Conservation (phyloP, 1,140 invertebrate genomes). For the Drosophila littoralis region DNA sequence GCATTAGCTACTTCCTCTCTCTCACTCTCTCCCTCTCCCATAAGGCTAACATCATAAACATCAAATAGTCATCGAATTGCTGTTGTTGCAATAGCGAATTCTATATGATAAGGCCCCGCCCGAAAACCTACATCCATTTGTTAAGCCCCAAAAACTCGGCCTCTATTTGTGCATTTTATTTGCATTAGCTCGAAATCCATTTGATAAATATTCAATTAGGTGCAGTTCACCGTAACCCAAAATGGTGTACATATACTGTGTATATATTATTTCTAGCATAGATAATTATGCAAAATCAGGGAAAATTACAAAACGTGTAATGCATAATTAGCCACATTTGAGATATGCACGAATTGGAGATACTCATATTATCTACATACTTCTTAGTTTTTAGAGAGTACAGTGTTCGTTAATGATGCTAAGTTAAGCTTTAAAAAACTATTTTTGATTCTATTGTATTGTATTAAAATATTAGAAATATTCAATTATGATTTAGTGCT, state of each 20-base stretch:
- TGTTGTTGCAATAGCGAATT: conserved; percentile 8
- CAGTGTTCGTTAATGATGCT: no score
- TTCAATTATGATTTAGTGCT: no score
- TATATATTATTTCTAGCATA: conserved; percentile 53
- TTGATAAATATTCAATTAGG: conserved; percentile 81
- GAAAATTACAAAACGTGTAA: conserved; percentile 24
- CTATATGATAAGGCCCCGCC: neutral
- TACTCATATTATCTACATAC: neutral
- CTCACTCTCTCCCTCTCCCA: neutral
- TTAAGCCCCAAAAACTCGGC: conserved; percentile 51
- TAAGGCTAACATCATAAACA: neutral
- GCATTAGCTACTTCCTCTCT: conserved; percentile 5
- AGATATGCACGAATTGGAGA: neutral
- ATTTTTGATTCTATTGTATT: neutral
- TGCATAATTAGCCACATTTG: neutral
- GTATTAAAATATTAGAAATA: no score
- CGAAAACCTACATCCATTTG: conserved; percentile 20
- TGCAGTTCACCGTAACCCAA: conserved; percentile 29
- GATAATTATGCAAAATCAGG: conserved; percentile 48
- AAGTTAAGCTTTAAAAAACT: no score
- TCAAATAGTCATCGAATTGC: conserved; percentile 31
- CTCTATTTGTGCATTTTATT: conserved; percentile 65
- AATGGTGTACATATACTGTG: conserved; percentile 13
- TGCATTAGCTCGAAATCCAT: conserved; percentile 60
- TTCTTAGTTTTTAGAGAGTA: no score